Evolutionary conservation across 53 echinoderm and acorn worm genomes (phyloP), one percentile per base, ranked within the genome.

Genomic region (Echinarachnius parma): DNA sequence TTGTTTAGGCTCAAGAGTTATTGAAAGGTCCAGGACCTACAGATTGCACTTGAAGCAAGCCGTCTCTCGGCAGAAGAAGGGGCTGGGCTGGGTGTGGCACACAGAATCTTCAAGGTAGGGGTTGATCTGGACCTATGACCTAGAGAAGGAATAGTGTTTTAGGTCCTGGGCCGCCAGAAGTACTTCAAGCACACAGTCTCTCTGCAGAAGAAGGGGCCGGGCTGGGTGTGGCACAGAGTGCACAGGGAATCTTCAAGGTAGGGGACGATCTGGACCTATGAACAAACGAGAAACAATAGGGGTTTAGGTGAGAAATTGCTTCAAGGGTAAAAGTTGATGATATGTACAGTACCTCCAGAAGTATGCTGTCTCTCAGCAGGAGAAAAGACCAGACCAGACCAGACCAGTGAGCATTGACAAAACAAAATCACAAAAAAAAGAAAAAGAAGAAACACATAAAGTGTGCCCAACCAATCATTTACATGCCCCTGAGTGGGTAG

Each of bases 211-310:
- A 95, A 95, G n/a, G 90, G 90, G 14, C 96, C 96, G 19, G 96
- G 79, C 45, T 91, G 84, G 33, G 87, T 84, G 47, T 87, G 87
- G 46, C 96, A 95, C 64, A 90, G 76, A 42, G 90, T 95, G 53
- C 96, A 95, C 24, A 91, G 80, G 5, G 96, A 91, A 53, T 95
- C 96, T 34, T 95, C 96, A 24, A 95, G 58, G 64, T 95, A 95
- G 15, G 96, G 96, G 46, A 91, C 96, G 34, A 95, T 95, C 74
- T 95, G 96, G 31, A 95, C 90, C 96, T 95, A n/a, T n/a, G n/a
- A n/a, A n/a, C n/a, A n/a, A n/a, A n/a, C n/a, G n/a, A 59, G 4
- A 9, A 23, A 16, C 11, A 16, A 25, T 59, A 9, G 25, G 20
- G 8, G 20, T 21, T n/a, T n/a, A n/a, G n/a, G n/a, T n/a, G 46